Evolutionary conservation across 2,888 invertebrate genomes (phyloP), one percentile per base, ranked within the genome.

Genomic region (Cephus pulcher): DNA sequence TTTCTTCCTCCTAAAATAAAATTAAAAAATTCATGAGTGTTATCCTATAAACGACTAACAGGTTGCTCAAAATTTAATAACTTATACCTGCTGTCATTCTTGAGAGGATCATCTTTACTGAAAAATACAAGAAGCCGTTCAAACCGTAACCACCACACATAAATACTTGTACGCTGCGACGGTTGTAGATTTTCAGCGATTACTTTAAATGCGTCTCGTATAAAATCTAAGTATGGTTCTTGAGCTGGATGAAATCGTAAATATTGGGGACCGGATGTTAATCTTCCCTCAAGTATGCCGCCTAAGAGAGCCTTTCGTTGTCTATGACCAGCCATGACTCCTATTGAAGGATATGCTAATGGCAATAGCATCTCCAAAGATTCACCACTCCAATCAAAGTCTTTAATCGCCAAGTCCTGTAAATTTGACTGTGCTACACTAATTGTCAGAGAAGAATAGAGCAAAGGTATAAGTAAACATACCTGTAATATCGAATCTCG

Each of bases 91-190:
- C 81, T 87, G 34, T 87, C 87, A 15, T 81, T 89, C 85, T 93
- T 94, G 69, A 92, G 88, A 33, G 91, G 83, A 68, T 90, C 90
- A 23, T 92, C 87, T 84, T 93, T 93, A 78, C 92, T 91, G 11
- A 94, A 85, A 79, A 92, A 90, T 34, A 94, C 87, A 2, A 94
- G 87, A 75, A 94, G 86, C 35, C 94, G 92, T 87, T 95, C 94
- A 84, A 95, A 94, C 79, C 94, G 92, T 69, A 95, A 91, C 94
- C 94, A 95, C 92, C 95, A 93, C 12, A 95, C 85, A n/a, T 93
- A 92, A 78, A 95, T 92, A 11, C 94, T 93, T 2, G 93, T 93
- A 81, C 92, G 89, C 83, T 94, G 93, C 68, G 87, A 87, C 32
- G 83, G 11, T 3, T 86, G 77, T 80, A 94, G 92, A 85, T 92